Evolutionary conservation across 2,888 invertebrate genomes (phyloP), one percentile per base, ranked within the genome.

Genomic region (Hypercompe scribonia): DNA sequence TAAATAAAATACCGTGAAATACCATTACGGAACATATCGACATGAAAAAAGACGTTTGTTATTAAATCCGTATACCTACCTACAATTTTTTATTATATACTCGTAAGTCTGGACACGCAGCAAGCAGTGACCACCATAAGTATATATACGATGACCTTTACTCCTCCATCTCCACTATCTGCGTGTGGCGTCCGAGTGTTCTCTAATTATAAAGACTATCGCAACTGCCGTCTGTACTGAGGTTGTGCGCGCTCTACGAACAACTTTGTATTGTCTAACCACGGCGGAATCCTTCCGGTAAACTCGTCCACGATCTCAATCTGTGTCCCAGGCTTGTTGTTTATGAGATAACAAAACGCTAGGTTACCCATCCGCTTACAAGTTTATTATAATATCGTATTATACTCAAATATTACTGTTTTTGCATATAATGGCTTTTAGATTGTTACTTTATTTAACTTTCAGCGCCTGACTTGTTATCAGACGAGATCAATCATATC

Each of bases 121-220:
- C 58, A 58, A 13, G 58, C 28, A 28, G 58, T n/a, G n/a, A 58
- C 28, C 2, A 21, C 31, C 18, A 66, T 21, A 7, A 7, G 42
- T 46, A 67, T 31, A 46, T 67, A n/a, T 50, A 33, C 67, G 67
- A 3, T 50, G 50, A 68, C 10, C 50, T 68, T 68, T 82, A 81
- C 78, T 81, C 74, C 84, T 80, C 50, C 10, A 81, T 84, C 82
- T 85, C 87, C 85, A 81, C 84, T 78, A 66, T 42, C 85, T 84
- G 78, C 84, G 78, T 83, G 81, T 84, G 82, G 74, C 85, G 75
- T 74, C 70, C 70, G 72, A 68, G 89, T 84, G 89, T 89, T 89
- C 90, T 90, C 93, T 94, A 95, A 95, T 95, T 95, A 93, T 92
- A 86, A 90, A 88, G 90, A 88, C 89, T 89, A 90, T 90, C 89